Conservation (phyloP, 2,113 vertebrate genomes). For the Cariama cristata region DNA sequence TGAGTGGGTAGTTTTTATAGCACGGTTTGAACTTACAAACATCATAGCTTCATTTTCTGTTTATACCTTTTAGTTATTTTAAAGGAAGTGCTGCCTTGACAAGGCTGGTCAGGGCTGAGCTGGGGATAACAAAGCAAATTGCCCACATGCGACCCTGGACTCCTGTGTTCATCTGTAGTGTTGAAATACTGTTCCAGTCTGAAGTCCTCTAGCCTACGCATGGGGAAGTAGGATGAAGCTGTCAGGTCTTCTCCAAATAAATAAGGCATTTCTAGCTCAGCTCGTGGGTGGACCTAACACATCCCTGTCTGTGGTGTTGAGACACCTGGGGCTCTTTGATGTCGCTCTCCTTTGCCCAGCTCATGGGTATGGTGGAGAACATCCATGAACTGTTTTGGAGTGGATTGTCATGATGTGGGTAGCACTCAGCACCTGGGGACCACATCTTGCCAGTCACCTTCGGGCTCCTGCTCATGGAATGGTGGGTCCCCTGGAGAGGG, state of each 20-base stretch:
- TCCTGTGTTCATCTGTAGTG: not conserved
- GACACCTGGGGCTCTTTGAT: not conserved
- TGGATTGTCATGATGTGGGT: not conserved
- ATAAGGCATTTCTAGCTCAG: not conserved
- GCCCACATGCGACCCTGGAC: not conserved
- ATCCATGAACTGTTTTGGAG: not conserved
- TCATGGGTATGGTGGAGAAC: not conserved
- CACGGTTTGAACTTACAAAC: not conserved
- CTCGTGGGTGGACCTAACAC: not conserved
- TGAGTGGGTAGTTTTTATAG: not conserved
- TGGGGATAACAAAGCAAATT: not conserved
- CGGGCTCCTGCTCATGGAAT: not conserved
- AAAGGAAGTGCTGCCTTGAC: not conserved
- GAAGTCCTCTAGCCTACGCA: not conserved
- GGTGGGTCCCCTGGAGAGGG: not conserved
- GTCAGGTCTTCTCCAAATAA: not conserved
- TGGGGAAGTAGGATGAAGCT: not conserved
- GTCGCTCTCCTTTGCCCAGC: not conserved
- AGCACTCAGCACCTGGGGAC: not conserved
- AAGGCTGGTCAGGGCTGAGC: not conserved
- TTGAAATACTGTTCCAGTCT: not conserved
- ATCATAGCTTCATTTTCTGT: not conserved
- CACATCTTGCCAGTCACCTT: not conserved
- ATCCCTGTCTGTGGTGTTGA: not conserved
- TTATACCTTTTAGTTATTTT: not conserved